Evolutionary conservation across 1,140 invertebrate species (phyloP).

Genomic region (Cataglyphis hispanica): DNA sequence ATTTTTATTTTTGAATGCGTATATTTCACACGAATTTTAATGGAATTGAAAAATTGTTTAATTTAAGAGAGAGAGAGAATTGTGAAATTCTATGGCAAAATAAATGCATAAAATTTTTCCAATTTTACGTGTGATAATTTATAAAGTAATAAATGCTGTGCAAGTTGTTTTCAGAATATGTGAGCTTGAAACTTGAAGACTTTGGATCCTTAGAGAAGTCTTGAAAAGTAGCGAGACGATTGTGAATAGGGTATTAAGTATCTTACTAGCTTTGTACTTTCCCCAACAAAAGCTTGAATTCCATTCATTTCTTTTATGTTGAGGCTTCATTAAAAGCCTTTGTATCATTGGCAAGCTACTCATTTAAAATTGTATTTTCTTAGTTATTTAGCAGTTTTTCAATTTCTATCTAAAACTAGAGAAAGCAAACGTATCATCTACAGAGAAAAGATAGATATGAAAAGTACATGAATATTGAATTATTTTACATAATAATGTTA

Average conservation of each 20-base stretch:
- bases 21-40: background rate
- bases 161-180: slow-evolving; percentile 27
- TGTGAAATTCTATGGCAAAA: background rate
- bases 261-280: slow-evolving; percentile 34
- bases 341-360: background rate
- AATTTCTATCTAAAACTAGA: background rate
- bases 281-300: background rate
- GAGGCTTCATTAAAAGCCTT: background rate
- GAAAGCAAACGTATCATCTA: background rate
- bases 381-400: background rate
- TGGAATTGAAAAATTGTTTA: background rate
- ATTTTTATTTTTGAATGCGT: background rate
- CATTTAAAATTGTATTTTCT: background rate
- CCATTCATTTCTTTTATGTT: slow-evolving; percentile 7
- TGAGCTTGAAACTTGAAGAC: slow-evolving; percentile 26
- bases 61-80: background rate
- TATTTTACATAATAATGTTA: background rate
- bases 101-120: slow-evolving; percentile 4
- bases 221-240: slow-evolving; percentile 21
- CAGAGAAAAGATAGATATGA: background rate
- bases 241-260: slow-evolving; percentile 27
- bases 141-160: background rate
- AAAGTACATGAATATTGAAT: background rate
- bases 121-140: slow-evolving; percentile 5
- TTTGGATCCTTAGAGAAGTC: slow-evolving; percentile 15